Percentiles rank a stretch among this genome's conserved stretches.
These are phyloP conservation scores for Cettia cetti DNA, from an alignment of 2,113 vertebrate genomes.

Conservation along the genomic window DNA sequence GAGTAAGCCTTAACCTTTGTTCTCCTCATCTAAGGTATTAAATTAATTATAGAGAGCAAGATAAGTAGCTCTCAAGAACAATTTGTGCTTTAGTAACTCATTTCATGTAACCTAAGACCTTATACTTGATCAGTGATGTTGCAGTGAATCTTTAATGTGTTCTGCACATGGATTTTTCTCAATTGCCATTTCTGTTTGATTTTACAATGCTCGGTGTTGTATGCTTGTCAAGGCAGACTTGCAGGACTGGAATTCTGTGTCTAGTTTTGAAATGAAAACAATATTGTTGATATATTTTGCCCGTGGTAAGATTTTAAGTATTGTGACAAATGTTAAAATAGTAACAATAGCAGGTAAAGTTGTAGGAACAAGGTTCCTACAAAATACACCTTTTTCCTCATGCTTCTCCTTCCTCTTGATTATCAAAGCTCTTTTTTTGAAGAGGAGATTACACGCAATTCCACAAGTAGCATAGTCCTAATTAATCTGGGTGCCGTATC, in stretches of 20 bases:
- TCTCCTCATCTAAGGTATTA: constrained; percentile 41
- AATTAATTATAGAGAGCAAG: constrained; percentile 56
- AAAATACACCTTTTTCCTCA: neutral
- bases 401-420: neutral
- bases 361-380: neutral
- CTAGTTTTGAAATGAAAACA: constrained; percentile 1
- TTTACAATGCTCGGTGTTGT: neutral
- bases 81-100: constrained; percentile 21
- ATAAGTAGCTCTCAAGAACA: constrained; percentile 54
- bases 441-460: neutral
- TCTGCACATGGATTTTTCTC: neutral
- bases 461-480: neutral
- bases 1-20: constrained; percentile 37
- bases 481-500: neutral
- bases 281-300: constrained; percentile 28
- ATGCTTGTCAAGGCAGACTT: constrained; percentile 1
- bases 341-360: neutral
- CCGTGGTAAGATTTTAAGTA: neutral
- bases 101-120: constrained; percentile 51
- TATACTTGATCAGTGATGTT: constrained; percentile 21
- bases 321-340: constrained; percentile 35
- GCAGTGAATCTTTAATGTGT: constrained; percentile 46
- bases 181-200: constrained; percentile 23
- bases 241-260: neutral
- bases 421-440: neutral